Base-by-base conservation (phyloP, 2,797 vertebrate genomes). In the Cyprinodon diabolis region DNA sequence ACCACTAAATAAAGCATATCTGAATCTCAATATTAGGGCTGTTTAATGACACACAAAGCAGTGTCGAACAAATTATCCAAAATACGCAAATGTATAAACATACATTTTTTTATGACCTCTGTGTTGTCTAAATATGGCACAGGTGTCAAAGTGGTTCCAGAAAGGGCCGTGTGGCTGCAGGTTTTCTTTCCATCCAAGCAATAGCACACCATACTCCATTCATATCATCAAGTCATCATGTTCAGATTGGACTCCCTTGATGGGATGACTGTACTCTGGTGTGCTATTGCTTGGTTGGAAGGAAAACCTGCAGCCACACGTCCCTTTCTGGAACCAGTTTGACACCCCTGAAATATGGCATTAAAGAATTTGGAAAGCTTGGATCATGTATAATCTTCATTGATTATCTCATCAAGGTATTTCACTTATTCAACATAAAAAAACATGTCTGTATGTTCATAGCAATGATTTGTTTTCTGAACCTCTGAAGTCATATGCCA, bases 361-460 rank as follows among this genome's bases (percentile, higher is more conserved):
- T 75, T 68, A 62, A 57, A 76, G 69, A 75, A 72, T 51, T 67
- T 43, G 23, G 48, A 82, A 84, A 35, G 48, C 25, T 35, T 56
- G 47, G 48, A 48, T 49, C 11, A 45, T 30, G 57, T 25, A 40
- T 72, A 30, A 30, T 0, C 30, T 30, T 30, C 30, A 30, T 30
- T 30, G 30, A 30, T 30, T 66, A 43, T 43, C 47, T 65, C 30
- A 3, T n/a, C 23, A 57, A 21, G 14, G 2, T 17, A 17, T 10
- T 52, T 6, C n/a, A 43, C 43, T 25, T 17, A 63, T 37, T 12
- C 9, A 3, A 54, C 17, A 47, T 49, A 17, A 17, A 10, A 43
- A 43, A 43, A 51, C 6, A 63, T 63, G 19, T 75, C 9, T 70
- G 55, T 66, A 54, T 57, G 45, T 21, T 14, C 1, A 45, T 14